Base-by-base conservation (phyloP, 1,140 invertebrate genomes). In the Papilio polytes region DNA sequence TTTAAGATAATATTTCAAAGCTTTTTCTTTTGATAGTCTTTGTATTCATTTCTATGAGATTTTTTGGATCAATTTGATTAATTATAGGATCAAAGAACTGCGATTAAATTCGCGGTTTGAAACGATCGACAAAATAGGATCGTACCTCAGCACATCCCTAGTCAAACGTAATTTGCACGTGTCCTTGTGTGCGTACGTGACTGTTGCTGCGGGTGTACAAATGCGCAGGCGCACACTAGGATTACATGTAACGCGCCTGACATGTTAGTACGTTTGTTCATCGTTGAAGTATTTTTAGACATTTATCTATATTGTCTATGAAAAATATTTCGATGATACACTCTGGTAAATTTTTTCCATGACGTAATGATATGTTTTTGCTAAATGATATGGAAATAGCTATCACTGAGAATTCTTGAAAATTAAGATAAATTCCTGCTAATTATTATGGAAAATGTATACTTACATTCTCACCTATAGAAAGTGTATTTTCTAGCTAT, bases 131-230 rank as follows among this genome's bases (percentile, higher is more conserved):
- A 53, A 18, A 7, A 53, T 53, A 3, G 51, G 18, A 53, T 53
- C 18, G 7, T 56, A 4, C 48, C 48, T 18, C 15, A 51, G 13
- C 48, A 51, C 48, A 51, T 18, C 48, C 15, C 48, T 78, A 78
- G 4, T 74, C 26, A 70, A 31, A 12, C 26, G 63, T 70, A 15
- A 70, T 31, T 70, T 70, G 26, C 63, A 70, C 63, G 63, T 70
- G 63, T 26, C 59, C 63, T 70, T 31, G 63, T 70, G 12, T 36
- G 63, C 63, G 63, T 70, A 70, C 63, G 63, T 70, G 63, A 70
- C 63, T 70, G 22, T 15, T 31, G 26, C 1, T 31, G 63, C 63
- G 10, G 26, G n/a, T 59, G 56, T 70, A 63, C 22, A 56, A 56
- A 18, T 56, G 53, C 53, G 63, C 26, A 31, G 22, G 63, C 22